These are phyloP conservation scores for Dorcus parallelipipedus DNA, from an alignment of 2,888 invertebrate species.

Conservation along the genomic window DNA sequence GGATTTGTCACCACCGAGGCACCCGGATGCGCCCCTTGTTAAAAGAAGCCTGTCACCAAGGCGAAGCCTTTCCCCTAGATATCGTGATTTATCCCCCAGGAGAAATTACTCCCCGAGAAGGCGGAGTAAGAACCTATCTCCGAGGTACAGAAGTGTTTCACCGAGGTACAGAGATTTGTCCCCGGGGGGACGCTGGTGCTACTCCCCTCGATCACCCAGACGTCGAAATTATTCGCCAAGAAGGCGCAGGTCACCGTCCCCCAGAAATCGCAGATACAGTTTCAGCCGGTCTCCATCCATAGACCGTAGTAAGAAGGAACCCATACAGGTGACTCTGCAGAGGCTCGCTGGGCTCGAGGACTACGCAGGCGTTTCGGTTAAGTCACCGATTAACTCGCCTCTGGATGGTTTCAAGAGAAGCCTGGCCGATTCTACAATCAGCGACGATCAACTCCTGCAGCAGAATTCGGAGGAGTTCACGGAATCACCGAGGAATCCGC, in stretches of 20 bases:
- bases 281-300: constrained; percentile 13
- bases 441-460: constrained; percentile 49
- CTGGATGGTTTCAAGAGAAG: constrained; percentile 47
- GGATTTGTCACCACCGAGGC: constrained; percentile 2
- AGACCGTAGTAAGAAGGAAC: constrained; percentile 4
- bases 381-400: constrained; percentile 40
- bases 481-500: constrained; percentile 28
- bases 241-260: constrained; percentile 1
- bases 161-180: constrained; percentile 11
- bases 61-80: constrained; percentile 15
- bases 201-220: constrained; percentile 10
- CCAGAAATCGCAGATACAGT: constrained; percentile 5
- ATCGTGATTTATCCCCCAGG: constrained; percentile 11
- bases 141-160: not conserved
- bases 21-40: constrained; percentile 4
- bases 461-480: constrained; percentile 26
- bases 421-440: constrained; percentile 55
- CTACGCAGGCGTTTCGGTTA: constrained; percentile 8
- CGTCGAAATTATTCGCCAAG: constrained; percentile 7
- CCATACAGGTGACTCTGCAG: constrained; percentile 21
- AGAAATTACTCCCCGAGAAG: constrained; percentile 10
- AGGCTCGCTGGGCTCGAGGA: constrained; percentile 24
- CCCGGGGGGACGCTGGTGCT: constrained; percentile 4
- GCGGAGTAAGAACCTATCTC: constrained; percentile 8
- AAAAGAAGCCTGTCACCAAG: constrained; percentile 26